Evolutionary conservation across 2,113 vertebrate genomes (phyloP).

Genomic region (Oenanthe melanoleuca): DNA sequence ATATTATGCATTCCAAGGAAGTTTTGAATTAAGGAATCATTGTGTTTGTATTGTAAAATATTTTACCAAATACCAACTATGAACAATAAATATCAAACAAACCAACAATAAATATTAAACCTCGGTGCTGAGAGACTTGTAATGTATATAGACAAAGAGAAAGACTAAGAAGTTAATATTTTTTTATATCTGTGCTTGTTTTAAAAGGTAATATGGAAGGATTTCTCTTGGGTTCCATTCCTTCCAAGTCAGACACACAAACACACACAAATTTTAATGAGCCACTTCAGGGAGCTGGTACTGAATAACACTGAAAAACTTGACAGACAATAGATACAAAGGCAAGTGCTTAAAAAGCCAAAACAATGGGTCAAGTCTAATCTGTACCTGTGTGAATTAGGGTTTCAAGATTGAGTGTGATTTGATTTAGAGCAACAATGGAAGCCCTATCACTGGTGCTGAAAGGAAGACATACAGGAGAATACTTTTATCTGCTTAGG

Average conservation of each 20-base stretch:
- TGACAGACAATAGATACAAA: constrained; percentile 1
- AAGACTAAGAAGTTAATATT: not conserved
- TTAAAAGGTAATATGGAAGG: not conserved
- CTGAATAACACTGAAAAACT: not conserved
- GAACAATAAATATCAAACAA: constrained; percentile 33
- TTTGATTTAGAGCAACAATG: constrained; percentile 18
- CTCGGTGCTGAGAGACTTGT: not conserved
- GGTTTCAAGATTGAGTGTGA: not conserved
- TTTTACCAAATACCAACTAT: constrained; percentile 26
- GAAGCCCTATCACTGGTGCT: not conserved
- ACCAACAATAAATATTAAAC: not conserved
- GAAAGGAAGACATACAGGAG: not conserved
- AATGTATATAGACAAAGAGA: not conserved
- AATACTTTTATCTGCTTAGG: not conserved
- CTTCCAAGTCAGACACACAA: not conserved
- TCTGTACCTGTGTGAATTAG: not conserved
- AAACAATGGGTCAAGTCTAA: constrained; percentile 30
- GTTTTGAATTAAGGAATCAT: constrained; percentile 48
- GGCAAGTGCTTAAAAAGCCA: not conserved
- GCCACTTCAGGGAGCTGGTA: not conserved
- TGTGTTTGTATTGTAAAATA: constrained; percentile 16
- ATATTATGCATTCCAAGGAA: not conserved
- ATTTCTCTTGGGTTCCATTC: not conserved
- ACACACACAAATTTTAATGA: not conserved
- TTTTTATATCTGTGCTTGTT: not conserved